These are phyloP conservation scores for Xanthia icteritia DNA, from an alignment of 2,888 invertebrate species.

Conservation along the genomic window DNA sequence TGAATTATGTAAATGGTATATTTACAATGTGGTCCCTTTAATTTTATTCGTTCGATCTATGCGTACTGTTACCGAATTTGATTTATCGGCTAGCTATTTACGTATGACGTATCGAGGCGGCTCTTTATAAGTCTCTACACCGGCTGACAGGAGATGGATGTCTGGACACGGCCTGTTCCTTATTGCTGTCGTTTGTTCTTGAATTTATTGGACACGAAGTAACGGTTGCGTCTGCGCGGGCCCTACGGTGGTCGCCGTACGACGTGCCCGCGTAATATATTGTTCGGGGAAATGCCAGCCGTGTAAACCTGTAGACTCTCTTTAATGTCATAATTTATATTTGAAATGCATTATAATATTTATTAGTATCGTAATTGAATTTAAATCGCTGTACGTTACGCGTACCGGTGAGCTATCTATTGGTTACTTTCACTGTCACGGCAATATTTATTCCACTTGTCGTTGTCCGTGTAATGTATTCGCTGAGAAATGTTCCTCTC, in stretches of 20 bases:
- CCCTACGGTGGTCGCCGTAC: constrained; percentile 75
- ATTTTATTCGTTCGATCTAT: constrained; percentile 76
- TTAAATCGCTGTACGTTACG: constrained; percentile 67
- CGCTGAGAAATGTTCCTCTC: constrained; percentile 40
- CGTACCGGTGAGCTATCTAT: constrained; percentile 51
- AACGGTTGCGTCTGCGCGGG: constrained; percentile 80
- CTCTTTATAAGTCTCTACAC: constrained; percentile 74
- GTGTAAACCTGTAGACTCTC: constrained; percentile 81
- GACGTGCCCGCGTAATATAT: constrained; percentile 77
- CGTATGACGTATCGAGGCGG: constrained; percentile 78
- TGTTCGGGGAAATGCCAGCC: constrained; percentile 77
- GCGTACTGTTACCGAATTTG: constrained; percentile 79
- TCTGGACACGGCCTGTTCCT: constrained; percentile 80
- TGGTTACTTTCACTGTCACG: constrained; percentile 69
- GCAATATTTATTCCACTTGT: constrained; percentile 61
- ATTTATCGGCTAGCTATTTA: constrained; percentile 80
- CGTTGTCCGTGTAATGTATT: constrained; percentile 45
- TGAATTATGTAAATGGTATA: constrained; percentile 81
- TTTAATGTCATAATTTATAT: constrained; percentile 80
- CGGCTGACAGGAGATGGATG: constrained; percentile 86
- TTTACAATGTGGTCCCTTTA: constrained; percentile 77
- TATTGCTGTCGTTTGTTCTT: constrained; percentile 87
- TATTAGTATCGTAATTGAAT: constrained; percentile 74
- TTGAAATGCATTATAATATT: constrained; percentile 73
- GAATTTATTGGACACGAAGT: constrained; percentile 88